Base-by-base conservation (phyloP, 2,797 vertebrate genomes). In the Morelia viridis region DNA sequence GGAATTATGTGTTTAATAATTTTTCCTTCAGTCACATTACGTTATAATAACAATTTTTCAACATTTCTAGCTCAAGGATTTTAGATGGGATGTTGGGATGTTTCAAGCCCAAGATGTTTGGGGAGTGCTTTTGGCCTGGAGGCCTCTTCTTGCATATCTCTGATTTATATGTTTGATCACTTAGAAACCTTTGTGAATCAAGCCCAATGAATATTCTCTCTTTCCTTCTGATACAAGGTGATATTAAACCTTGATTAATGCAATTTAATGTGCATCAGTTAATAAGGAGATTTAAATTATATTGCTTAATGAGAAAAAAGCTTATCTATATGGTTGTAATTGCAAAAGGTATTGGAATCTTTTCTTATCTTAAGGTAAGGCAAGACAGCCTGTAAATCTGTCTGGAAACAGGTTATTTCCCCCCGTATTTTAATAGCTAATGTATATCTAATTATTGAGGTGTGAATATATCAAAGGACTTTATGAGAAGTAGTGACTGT, bases 241-340 rank as follows among this genome's bases (percentile, higher is more conserved):
- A n/a, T 24, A 22, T 90, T 90, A 88, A 62, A 68, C 61, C 76
- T 71, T 65, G 68, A 68, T 56, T 60, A 90, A 65, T 24, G 58
- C 28, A 80, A 83, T 53, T 91, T 90, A 87, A 85, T 85, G 53
- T 60, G 58, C 31, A 90, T 60, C 90, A 28, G 80, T 93, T 93
- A 87, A 93, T 88, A 68, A 60, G 24, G 53, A 84, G 61, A 17
- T 28, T 92, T 84, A 90, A 68, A 60, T 93, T 50, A 61, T 80
- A 35, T 56, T 17, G 28, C 35, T 90, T 90, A 84, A 84, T 90
- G 68, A 90, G 89, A 80, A 15, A 93, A 64, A n/a, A 92, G 41
- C 19, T 90, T 64, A 87, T 90, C 84, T 93, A 57, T 28, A 50
- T 62, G 50, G 56, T 17, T 58, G 26, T 41, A 61, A 58, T 15